These are phyloP conservation scores for Lycophotia porphyrea DNA, from an alignment of 2,888 invertebrate genomes.

Conservation along the genomic window DNA sequence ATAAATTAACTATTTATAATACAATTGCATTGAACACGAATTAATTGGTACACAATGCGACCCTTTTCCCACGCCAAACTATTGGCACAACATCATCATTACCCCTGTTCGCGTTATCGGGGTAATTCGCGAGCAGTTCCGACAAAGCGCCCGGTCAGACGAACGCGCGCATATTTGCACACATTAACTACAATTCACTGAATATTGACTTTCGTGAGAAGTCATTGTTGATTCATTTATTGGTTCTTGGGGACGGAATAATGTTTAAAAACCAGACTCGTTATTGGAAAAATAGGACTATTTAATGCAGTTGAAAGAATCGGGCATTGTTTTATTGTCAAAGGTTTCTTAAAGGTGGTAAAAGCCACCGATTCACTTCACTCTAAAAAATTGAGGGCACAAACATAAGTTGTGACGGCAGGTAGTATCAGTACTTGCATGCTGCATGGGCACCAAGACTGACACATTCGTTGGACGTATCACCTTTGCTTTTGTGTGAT, in stretches of 20 bases:
- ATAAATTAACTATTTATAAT: slow-evolving; percentile 54
- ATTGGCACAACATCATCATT: slow-evolving; percentile 47
- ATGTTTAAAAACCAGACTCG: not conserved
- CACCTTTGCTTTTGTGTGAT: not conserved
- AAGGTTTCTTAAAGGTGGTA: not conserved
- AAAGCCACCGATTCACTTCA: not conserved
- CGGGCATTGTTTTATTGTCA: not conserved
- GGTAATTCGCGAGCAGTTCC: slow-evolving; percentile 61
- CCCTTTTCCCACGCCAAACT: slow-evolving; percentile 63
- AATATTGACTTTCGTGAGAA: slow-evolving; percentile 74
- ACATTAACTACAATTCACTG: slow-evolving; percentile 68
- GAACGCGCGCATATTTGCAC: slow-evolving; percentile 62
- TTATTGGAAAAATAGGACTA: not conserved
- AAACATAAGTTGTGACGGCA: not conserved
- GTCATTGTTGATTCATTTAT: slow-evolving; percentile 52
- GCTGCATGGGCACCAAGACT: too few species aligned
- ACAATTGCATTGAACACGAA: slow-evolving; percentile 52
- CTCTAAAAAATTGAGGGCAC: not conserved
- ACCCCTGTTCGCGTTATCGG: slow-evolving; percentile 45
- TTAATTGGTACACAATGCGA: slow-evolving; percentile 56
- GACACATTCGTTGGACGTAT: not conserved
- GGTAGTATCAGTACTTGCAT: not conserved
- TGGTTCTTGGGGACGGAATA: slow-evolving; percentile 23
- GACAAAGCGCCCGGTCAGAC: slow-evolving; percentile 55
- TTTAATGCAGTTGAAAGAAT: not conserved